Base-by-base conservation (phyloP, 2,888 invertebrate species). In the Selenia dentaria region DNA sequence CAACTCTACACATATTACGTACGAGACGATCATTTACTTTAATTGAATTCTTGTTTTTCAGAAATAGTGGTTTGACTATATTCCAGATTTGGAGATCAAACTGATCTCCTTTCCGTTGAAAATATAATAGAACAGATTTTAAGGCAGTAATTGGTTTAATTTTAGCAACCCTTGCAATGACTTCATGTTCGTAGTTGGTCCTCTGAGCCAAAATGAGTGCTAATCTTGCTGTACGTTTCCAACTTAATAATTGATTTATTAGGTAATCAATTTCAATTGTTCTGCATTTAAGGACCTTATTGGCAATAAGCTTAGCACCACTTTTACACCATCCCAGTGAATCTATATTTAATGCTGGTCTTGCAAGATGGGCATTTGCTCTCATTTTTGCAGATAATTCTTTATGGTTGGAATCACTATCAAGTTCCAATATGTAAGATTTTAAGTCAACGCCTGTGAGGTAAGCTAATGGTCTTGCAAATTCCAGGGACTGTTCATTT, bases 271-370 rank as follows among this genome's bases (percentile, higher is more conserved):
- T 38, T 13, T 72, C 62, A 0, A 34, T 40, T 9, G 39, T 37
- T 22, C 64, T 69, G 40, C 76, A 76, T 13, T 55, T 52, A 3
- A 70, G 45, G 2, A 70, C 51, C 33, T 57, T 68, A 36, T 78
- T 80, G 0, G 76, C 70, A 1, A 81, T 51, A 9, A 74, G 69
- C 50, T 81, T 81, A 1, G 68, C 70, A 10, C 85, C 83, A 20
- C 67, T 38, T 34, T 52, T 33, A 6, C 48, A 51, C 77, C 77
- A 81, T 10, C 70, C 68, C 10, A 67, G 47, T 3, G 41, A 36
- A 2, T 70, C 55, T 3, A 78, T 56, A 27, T 77, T 59, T 1
- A 78, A 34, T 13, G 46, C 38, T 24, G 79, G 76, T 40, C 69
- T 67, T 1, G 68, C 57, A 22, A 66, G 59, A 40, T 77, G 76